Base-by-base conservation (phyloP, 1,140 invertebrate genomes). In the Drosophila pallidifrons region DNA sequence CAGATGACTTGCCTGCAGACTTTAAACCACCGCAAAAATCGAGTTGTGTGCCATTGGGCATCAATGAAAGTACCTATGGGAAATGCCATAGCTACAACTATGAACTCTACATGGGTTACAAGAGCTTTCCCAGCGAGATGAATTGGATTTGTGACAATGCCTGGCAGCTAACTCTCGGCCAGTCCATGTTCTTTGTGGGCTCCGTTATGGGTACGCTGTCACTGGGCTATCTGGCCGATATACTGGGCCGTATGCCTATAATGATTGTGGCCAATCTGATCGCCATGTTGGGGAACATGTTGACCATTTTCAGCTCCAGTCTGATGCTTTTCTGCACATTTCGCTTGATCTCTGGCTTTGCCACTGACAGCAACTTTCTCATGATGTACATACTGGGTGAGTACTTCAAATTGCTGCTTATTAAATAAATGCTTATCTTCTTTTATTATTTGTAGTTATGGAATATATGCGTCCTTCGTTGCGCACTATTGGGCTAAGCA, bases 311-410 rank as follows among this genome's bases (percentile, higher is more conserved):
- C 47, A 92, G 94, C 3, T 90, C 73, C 3, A 92, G 91, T 16
- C 76, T 94, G 1, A 69, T 88, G 2, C 77, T 92, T 0, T 95
- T 94, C 82, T 92, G 92, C 11, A 45, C 93, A 0, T 94, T 93
- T 55, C 88, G 94, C 41, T 93, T 95, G 66, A 69, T 95, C 6
- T 94, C 94, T 0, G 94, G 94, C 13, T 81, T 94, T 38, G 94
- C 94, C 10, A 94, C 94, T 8, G 94, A 95, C 73, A 93, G 93
- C 30, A 94, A 94, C 77, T 95, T 94, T 70, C 93, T 94, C 25
- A 94, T 95, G 93, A 95, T 95, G 94, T 95, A 95, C 59, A 95
- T 95, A 64, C 93, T 95, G 74, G 94, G 94, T 94, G 74, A 92
- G 87, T 68, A 1, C 1, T 11, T 8, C 6, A 8, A 32, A 1